A percentile compares a stretch with the other conserved stretches of the same genome.
phyloP scores from a whole-genome alignment of 2,888 invertebrate species.

The Strigamia transsilvanica region DNA sequence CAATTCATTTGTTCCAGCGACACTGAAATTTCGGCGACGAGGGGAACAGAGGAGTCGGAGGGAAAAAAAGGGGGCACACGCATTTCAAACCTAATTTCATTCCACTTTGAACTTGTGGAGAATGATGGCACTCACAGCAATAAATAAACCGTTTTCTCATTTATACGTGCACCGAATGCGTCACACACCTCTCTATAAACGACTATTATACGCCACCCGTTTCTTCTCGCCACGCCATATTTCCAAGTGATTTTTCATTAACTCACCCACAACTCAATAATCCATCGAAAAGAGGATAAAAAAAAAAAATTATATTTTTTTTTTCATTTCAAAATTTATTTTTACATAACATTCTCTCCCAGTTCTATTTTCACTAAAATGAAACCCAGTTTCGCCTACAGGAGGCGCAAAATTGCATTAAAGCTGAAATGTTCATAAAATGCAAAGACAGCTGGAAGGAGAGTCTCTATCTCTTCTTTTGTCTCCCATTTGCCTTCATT shows the following conservation, averaged over 20 bases:
- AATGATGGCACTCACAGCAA: constrained; percentile 47
- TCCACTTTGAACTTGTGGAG: constrained; percentile 46
- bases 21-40: constrained; percentile 24
- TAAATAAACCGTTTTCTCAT: constrained; percentile 49
- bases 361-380: neutral
- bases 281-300: neutral
- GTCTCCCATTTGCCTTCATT: constrained; percentile 28
- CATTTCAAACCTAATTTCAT: constrained; percentile 49
- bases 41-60: neutral
- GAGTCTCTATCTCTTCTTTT: neutral
- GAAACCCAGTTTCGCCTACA: neutral
- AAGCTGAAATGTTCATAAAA: constrained; percentile 15
- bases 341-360: neutral
- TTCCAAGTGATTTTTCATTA: constrained; percentile 29
- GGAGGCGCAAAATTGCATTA: neutral
- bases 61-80: neutral
- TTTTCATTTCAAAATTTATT: neutral
- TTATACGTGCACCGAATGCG: constrained; percentile 49
- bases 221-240: constrained; percentile 15
- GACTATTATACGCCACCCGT: constrained; percentile 23
- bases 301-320: neutral
- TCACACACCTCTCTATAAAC: constrained; percentile 11
- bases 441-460: neutral
- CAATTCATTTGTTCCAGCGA: constrained; percentile 46
- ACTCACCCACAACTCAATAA: constrained; percentile 45